Base-by-base conservation (phyloP, 2,797 vertebrate species). In the Paedocypris micromegethes region DNA sequence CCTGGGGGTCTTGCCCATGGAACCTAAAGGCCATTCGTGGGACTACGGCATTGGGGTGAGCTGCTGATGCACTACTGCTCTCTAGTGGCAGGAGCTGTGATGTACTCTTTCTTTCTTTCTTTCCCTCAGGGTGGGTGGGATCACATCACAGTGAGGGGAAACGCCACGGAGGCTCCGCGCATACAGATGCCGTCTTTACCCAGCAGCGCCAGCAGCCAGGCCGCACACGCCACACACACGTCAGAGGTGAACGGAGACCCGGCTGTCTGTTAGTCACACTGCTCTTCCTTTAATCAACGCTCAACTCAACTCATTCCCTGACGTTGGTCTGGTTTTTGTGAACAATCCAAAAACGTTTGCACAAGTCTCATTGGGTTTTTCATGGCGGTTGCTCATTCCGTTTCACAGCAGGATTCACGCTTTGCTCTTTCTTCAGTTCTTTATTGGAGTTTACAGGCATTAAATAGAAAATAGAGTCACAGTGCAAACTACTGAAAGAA, bases 31-130 rank as follows among this genome's bases (percentile, higher is more conserved):
- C 48, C 87, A 88, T 67, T 88, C 91, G 0, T 99, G 96, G 96
- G 96, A 99, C 80, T 98, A 98, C 0, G 97, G 97, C 6, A 99
- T 99, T 0, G 97, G 97, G 91, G 97, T 99, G 79, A 90, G 80
- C 8, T 58, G 39, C 39, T 52, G 37, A 49, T 38, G 1, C 57
- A 0, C 89, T 89, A 83, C 89, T 91, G 73, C 86, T 61, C 4
- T 38, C 8, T 45, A 2, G 1, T 53, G 50, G 23, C 23, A 23
- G 23, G 23, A 23, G 23, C 23, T 23, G 23, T 23, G 23, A 23
- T 23, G 23, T 23, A 23, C 23, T 23, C 23, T 23, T 23, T 23
- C 23, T 23, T 23, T 23, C 23, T 23, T 7, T 58, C 5, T 49
- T 23, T 70, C 42, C 9, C 4, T 9, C 63, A 99, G 97, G 97